phyloP scores from a whole-genome alignment of 2,888 invertebrate genomes.

The Poecilus cupreus region DNA sequence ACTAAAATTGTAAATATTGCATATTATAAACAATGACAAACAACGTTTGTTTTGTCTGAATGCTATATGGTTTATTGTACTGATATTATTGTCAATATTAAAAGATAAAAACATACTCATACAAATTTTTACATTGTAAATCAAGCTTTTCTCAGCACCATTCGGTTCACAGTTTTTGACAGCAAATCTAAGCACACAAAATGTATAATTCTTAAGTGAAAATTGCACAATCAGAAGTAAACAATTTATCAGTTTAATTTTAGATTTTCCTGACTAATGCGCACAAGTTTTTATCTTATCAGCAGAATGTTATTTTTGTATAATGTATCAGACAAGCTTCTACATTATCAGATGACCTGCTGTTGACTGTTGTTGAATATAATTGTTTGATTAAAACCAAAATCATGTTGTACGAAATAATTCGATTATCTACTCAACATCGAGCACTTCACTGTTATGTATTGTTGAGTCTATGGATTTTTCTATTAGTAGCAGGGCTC shows the following conservation, averaged over 20 bases:
- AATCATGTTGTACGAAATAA: constrained; percentile 74
- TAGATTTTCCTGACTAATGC: constrained; percentile 51
- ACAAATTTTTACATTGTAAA: background rate
- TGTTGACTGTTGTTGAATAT: constrained; percentile 52
- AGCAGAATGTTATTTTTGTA: constrained; percentile 44
- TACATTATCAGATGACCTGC: constrained; percentile 54
- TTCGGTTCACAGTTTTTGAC: constrained; percentile 1
- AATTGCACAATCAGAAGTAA: constrained; percentile 49
- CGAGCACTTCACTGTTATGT: constrained; percentile 88
- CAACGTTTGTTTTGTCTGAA: background rate
- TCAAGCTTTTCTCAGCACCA: background rate
- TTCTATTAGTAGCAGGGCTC: constrained; percentile 85
- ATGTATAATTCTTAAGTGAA: constrained; percentile 27
- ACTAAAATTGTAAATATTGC: background rate
- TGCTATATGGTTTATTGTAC: constrained; percentile 11
- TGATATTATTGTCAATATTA: background rate
- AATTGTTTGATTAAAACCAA: constrained; percentile 35
- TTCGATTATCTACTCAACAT: constrained; percentile 81
- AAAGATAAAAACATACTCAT: background rate
- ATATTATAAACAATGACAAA: background rate
- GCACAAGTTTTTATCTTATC: constrained; percentile 56
- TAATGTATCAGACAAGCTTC: constrained; percentile 43
- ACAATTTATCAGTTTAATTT: constrained; percentile 45
- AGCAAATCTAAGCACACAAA: background rate
- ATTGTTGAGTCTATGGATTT: constrained; percentile 88